Conservation (phyloP, 2,888 invertebrate species). For the Cosmorhoe ocellata region DNA sequence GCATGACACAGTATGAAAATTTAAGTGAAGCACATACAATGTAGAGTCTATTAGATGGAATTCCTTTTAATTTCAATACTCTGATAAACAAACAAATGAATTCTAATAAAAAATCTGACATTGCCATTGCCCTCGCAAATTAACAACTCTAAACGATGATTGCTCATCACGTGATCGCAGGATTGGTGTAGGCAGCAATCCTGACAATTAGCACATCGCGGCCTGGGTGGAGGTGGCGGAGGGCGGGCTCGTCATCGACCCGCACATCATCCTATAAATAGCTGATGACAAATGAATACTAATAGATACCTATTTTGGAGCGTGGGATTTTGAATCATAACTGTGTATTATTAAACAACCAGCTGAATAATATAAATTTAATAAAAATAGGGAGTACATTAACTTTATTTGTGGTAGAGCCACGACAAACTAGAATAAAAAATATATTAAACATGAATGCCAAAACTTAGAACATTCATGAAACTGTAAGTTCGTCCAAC, state of each 20-base stretch:
- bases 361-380: not conserved
- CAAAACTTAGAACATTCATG: too few relatives aligned
- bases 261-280: constrained; percentile 33
- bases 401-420: too few relatives aligned
- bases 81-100: not conserved
- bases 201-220: constrained; percentile 28
- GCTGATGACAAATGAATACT: constrained; percentile 28
- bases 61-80: too few relatives aligned
- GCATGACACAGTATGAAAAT: too few relatives aligned
- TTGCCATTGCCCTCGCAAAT: constrained; percentile 15
- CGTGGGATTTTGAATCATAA: constrained; percentile 30
- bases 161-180: constrained; percentile 27
- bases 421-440: too few relatives aligned
- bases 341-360: not conserved
- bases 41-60: too few relatives aligned
- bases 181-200: constrained; percentile 25
- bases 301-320: constrained; percentile 17
- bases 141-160: constrained; percentile 13
- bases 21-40: too few relatives aligned
- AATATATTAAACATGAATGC: too few relatives aligned
- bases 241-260: constrained; percentile 28
- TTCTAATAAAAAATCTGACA: constrained; percentile 1
- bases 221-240: constrained; percentile 21
- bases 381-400: not conserved
- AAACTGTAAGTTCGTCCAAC: too few relatives aligned